A percentile compares a stretch with the other conserved stretches of the same genome.
Conservation (phyloP, 2,113 vertebrate genomes). For the Conger conger region DNA sequence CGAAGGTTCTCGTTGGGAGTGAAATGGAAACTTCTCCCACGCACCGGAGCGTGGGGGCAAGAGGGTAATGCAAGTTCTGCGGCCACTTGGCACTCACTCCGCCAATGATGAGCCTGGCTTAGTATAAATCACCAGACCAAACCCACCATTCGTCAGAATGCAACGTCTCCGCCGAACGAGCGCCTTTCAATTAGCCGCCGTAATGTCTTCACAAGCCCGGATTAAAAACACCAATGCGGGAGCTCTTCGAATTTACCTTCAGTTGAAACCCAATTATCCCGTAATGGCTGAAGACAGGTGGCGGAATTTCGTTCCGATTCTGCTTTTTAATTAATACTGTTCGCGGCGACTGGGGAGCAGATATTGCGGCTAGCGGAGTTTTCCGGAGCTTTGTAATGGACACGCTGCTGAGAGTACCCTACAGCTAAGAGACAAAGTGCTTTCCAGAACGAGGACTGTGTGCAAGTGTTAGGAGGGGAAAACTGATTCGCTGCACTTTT, state of each 20-base stretch:
- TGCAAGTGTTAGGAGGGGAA: background rate
- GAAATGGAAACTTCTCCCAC: conserved; percentile 39
- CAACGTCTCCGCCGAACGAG: background rate
- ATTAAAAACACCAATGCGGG: conserved; percentile 40
- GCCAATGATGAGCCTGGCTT: conserved; percentile 61
- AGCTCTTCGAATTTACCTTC: conserved; percentile 27
- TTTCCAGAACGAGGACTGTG: background rate
- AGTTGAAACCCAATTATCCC: conserved; percentile 30
- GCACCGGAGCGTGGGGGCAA: conserved; percentile 30
- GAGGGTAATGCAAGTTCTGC: conserved; percentile 28
- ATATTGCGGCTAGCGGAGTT: background rate
- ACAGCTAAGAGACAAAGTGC: background rate
- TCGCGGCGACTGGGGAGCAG: background rate
- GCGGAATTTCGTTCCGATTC: conserved; percentile 13
- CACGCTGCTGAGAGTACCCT: background rate
- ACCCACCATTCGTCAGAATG: conserved; percentile 12
- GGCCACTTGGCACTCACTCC: conserved; percentile 63
- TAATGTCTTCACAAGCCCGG: conserved; percentile 45
- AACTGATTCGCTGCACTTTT: background rate
- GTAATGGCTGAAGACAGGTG: conserved; percentile 35
- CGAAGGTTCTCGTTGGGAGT: background rate
- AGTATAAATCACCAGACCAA: conserved; percentile 58
- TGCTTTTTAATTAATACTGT: conserved; percentile 11
- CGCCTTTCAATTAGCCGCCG: conserved; percentile 31
- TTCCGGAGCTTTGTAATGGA: background rate